Base-by-base conservation (phyloP, 2,797 vertebrate genomes). In the Erpetoichthys calabaricus region DNA sequence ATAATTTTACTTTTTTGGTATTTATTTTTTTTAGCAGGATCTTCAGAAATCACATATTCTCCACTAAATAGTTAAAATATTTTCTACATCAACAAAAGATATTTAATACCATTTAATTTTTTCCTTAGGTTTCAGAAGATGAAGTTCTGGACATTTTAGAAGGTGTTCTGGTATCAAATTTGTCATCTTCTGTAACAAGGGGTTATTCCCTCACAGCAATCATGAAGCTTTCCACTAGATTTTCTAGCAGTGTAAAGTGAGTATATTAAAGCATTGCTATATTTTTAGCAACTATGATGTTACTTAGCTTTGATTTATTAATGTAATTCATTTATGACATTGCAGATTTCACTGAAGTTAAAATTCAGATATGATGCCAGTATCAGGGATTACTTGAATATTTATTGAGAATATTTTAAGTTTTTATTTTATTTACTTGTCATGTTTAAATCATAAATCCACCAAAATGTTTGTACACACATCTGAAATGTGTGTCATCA, bases 131-230 rank as follows among this genome's bases (percentile, higher is more conserved):
- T 71, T 89, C 91, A 57, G 96, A 99, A 68, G 96, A 99, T 75
- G 96, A 99, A 83, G 96, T 99, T 61, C 82, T 99, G 65, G 95
- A 99, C 63, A 93, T 98, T 76, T 85, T 99, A 76, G 96, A 99
- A 82, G 94, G 89, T 44, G 72, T 99, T 44, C 82, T 99, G 45
- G 91, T 95, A 68, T 99, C 96, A 62, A 98, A 95, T 74, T 80
- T 99, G 80, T 95, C 94, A 57, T 76, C 89, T 9, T 91, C 96
- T 56, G 94, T 97, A 66, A 98, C 96, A 53, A 85, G 94, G 58
- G 96, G 96, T 73, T 99, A 98, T 57, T 76, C 92, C 59, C 88
- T 99, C 59, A 99, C 96, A 57, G 93, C 96, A 64, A 96, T 97
- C 75, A 99, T 99, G 96, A 99, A 99, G 80, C 82, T 98, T 65